Percentiles rank a stretch among this genome's conserved stretches.
phyloP scores from a whole-genome alignment of 2,797 vertebrate genomes.

The Chelon auratus region DNA sequence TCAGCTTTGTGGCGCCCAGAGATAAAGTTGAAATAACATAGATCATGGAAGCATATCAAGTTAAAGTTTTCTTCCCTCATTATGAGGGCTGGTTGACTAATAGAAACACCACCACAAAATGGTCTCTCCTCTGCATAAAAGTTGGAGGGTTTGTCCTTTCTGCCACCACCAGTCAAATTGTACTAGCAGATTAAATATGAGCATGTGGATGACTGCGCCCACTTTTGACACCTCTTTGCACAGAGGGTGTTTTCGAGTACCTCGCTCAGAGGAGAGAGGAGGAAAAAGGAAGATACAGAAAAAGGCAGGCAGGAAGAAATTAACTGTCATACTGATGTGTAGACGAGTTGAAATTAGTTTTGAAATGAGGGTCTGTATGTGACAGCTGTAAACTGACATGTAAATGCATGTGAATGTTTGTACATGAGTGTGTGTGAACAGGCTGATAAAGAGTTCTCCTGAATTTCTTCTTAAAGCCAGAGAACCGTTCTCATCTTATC shows the following conservation, averaged over 20 bases:
- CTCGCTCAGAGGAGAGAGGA: constrained; percentile 11
- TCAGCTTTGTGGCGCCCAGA: no score
- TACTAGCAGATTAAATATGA: constrained; percentile 8
- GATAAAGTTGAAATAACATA: neutral
- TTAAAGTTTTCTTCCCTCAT: neutral
- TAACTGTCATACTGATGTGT: constrained; percentile 38
- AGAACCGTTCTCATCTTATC: constrained; percentile 17
- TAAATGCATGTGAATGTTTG: constrained; percentile 16
- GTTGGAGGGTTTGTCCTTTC: neutral
- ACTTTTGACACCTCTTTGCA: constrained; percentile 21
- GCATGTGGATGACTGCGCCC: neutral
- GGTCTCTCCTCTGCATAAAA: constrained; percentile 4
- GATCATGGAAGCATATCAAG: no score
- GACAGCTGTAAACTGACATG: constrained; percentile 21
- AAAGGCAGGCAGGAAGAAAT: constrained; percentile 30
- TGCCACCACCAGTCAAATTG: constrained; percentile 1
- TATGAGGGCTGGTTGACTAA: neutral
- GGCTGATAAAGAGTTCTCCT: constrained; percentile 39
- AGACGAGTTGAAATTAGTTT: constrained; percentile 37
- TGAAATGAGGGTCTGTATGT: constrained; percentile 10
- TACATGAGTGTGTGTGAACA: neutral
- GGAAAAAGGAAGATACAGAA: constrained; percentile 3
- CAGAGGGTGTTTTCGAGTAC: constrained; percentile 46
- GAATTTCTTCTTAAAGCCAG: constrained; percentile 17
- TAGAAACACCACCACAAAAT: constrained; percentile 5